Conservation (phyloP, 2,113 vertebrate genomes). For the Micronycteris hirsuta region DNA sequence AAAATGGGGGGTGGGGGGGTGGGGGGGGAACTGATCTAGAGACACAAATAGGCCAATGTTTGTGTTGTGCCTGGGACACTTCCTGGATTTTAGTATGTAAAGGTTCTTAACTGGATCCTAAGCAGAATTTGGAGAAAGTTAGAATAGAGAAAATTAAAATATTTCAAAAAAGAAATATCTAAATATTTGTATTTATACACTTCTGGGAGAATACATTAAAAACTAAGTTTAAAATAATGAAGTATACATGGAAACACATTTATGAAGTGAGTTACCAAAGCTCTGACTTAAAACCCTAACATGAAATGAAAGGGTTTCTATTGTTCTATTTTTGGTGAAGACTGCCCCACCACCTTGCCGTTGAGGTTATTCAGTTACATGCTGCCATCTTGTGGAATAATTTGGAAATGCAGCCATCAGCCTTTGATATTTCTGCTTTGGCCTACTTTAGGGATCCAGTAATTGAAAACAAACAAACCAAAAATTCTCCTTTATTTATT, state of each 20-base stretch:
- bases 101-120: neutral
- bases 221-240: neutral
- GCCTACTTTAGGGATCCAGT: neutral
- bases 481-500: neutral
- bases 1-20: too few relatives aligned
- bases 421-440: neutral
- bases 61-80: neutral
- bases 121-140: neutral
- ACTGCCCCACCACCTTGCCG: neutral
- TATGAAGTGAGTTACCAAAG: neutral
- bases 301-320: slow-evolving; percentile 46
- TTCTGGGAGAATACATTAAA: neutral
- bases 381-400: slow-evolving; percentile 84
- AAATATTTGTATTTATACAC: neutral
- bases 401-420: slow-evolving; percentile 48
- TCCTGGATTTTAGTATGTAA: neutral
- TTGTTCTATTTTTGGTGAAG: slow-evolving; percentile 61
- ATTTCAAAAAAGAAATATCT: neutral
- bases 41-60: neutral
- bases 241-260: neutral
- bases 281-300: neutral
- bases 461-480: neutral
- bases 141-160: neutral
- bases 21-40: neutral
- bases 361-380: slow-evolving; percentile 57